phyloP scores from a whole-genome alignment of 2,888 invertebrate genomes.

The Hyposoter dolosus region DNA sequence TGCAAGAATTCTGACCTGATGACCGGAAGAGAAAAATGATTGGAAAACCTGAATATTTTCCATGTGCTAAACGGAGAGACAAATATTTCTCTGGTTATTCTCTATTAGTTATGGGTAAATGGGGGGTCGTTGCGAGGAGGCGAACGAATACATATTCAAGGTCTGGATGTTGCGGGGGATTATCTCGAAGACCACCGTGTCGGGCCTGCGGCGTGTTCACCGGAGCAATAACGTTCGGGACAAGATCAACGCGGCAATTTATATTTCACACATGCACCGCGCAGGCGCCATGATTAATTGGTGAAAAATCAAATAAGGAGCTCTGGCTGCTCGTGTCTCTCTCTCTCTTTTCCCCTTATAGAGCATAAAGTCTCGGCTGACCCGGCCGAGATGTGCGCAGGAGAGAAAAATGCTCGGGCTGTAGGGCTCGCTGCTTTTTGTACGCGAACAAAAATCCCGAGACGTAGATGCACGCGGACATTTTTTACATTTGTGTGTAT shows the following conservation, averaged over 20 bases:
- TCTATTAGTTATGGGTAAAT: not conserved
- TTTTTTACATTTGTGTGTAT: slow-evolving; percentile 23
- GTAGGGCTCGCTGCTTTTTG: not conserved
- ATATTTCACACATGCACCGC: slow-evolving; percentile 64
- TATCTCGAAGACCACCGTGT: slow-evolving; percentile 65
- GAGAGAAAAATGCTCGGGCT: not conserved
- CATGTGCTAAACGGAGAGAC: not conserved
- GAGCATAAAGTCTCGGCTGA: slow-evolving; percentile 49
- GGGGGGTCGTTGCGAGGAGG: not conserved
- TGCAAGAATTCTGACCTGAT: not conserved
- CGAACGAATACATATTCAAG: slow-evolving; percentile 35
- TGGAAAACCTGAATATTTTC: not conserved
- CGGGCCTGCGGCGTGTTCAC: slow-evolving; percentile 56
- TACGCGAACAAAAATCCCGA: not conserved
- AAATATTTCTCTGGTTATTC: not conserved
- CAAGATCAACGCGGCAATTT: slow-evolving; percentile 70
- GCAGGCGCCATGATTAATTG: slow-evolving; percentile 69
- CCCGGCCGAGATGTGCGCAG: not conserved
- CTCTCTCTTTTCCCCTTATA: slow-evolving; percentile 52
- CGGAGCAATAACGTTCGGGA: slow-evolving; percentile 56
- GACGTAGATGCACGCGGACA: not conserved
- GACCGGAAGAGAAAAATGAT: not conserved
- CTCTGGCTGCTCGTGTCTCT: slow-evolving; percentile 50
- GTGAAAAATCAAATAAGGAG: slow-evolving; percentile 67
- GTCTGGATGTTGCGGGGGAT: slow-evolving; percentile 40